phyloP scores from a whole-genome alignment of 2,113 vertebrate genomes.

The Saccopteryx leptura region DNA sequence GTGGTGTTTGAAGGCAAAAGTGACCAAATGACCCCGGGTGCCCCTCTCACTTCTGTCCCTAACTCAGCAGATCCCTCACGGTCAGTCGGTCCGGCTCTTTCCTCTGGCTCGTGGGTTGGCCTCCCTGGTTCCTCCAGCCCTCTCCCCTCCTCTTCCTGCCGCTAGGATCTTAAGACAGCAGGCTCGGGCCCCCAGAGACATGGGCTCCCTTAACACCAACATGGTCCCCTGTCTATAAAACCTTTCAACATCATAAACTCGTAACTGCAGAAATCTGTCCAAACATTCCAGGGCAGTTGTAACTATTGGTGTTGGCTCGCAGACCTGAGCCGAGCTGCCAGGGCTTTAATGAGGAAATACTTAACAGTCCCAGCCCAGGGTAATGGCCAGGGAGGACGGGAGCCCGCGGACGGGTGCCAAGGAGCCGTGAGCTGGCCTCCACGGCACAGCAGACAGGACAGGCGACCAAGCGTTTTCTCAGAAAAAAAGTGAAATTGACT shows the following conservation, averaged over 20 bases:
- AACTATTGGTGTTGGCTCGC: constrained; percentile 89
- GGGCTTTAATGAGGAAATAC: constrained; percentile 87
- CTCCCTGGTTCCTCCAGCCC: not conserved
- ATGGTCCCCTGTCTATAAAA: constrained; percentile 79
- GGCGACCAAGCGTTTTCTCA: constrained; percentile 48
- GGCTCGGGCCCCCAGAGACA: constrained; percentile 55
- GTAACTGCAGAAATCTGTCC: constrained; percentile 87
- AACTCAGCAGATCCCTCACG: not conserved
- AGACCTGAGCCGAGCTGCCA: constrained; percentile 80
- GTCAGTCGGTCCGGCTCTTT: not conserved
- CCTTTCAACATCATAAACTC: constrained; percentile 85
- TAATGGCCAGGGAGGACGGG: constrained; percentile 77
- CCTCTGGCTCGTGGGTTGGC: not conserved
- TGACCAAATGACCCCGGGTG: not conserved
- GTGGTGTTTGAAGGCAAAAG: not conserved
- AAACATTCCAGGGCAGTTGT: constrained; percentile 84
- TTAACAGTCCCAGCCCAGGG: constrained; percentile 83
- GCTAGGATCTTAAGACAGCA: constrained; percentile 61
- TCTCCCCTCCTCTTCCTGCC: constrained; percentile 70
- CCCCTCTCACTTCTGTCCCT: not conserved
- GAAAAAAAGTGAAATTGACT: constrained; percentile 66
- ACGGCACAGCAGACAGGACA: not conserved
- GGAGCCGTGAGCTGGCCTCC: constrained; percentile 72
- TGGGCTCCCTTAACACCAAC: constrained; percentile 77
- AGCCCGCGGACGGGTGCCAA: constrained; percentile 51